Conservation (phyloP, 1,140 invertebrate genomes). For the Dendrolimus kikuchii region DNA sequence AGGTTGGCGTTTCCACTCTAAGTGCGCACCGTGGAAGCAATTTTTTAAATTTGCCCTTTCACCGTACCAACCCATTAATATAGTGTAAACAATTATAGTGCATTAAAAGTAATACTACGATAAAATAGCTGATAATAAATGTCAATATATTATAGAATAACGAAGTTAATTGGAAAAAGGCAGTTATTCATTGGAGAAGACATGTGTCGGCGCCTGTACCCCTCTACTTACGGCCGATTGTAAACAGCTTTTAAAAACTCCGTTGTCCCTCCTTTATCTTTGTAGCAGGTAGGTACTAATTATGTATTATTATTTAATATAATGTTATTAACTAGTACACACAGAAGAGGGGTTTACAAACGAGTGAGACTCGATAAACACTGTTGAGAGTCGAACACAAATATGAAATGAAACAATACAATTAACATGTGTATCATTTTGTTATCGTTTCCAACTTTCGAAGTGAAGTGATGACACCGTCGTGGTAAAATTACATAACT, state of each 20-base stretch:
- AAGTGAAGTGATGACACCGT: no score
- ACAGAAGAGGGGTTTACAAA: conserved; percentile 32
- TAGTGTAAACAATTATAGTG: no score
- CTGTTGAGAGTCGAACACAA: conserved; percentile 24
- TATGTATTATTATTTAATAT: conserved; percentile 64
- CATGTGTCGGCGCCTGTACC: conserved; percentile 38
- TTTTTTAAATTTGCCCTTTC: no score
- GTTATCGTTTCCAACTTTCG: conserved; percentile 29
- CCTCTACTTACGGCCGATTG: conserved; percentile 47
- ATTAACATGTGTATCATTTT: conserved; percentile 36
- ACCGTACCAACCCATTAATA: no score
- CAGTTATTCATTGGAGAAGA: conserved; percentile 2
- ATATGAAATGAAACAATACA: conserved; percentile 31
- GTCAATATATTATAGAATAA: no score
- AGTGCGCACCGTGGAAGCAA: no score
- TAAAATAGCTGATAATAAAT: no score
- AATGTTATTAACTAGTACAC: conserved; percentile 52
- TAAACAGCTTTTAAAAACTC: conserved; percentile 62
- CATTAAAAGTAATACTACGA: no score
- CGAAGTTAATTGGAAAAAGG: conserved; percentile 6
- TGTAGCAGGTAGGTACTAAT: conserved; percentile 56
- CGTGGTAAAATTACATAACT: no score
- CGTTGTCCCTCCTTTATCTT: conserved; percentile 56
- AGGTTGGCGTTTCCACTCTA: no score
- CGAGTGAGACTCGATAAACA: conserved; percentile 26